These are phyloP conservation scores for Stomorhina lunata DNA, from an alignment of 2,888 invertebrate species.

Conservation along the genomic window DNA sequence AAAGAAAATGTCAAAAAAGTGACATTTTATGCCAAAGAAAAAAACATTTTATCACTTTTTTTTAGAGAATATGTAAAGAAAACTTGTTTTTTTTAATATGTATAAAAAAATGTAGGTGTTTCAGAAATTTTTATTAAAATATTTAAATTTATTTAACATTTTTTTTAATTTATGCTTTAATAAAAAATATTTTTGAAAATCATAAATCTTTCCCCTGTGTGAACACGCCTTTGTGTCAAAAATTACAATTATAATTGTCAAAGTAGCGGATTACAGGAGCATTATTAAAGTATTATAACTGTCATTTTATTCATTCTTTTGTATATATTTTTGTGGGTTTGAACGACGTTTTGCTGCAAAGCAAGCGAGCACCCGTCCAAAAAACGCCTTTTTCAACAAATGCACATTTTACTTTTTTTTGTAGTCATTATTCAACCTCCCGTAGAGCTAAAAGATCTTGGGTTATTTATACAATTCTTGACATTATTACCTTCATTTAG, in stretches of 20 bases:
- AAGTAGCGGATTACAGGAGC: conserved; percentile 63
- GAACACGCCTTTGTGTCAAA: conserved; percentile 48
- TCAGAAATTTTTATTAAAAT: background rate
- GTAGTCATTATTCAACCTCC: conserved; percentile 38
- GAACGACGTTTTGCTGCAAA: conserved; percentile 13
- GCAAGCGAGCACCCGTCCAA: background rate
- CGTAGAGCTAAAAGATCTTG: conserved; percentile 20
- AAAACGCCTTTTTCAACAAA: conserved; percentile 27
- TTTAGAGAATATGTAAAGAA: background rate
- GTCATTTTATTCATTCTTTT: conserved; percentile 20
- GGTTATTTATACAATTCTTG: conserved; percentile 30
- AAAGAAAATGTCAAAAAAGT: background rate
- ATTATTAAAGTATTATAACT: conserved; percentile 54
- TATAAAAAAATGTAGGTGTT: conserved; percentile 26
- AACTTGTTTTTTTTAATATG: background rate
- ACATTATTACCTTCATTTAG: conserved; percentile 40
- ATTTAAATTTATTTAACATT: background rate
- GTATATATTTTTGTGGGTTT: conserved; percentile 22
- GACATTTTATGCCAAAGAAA: background rate
- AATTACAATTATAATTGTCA: conserved; percentile 62
- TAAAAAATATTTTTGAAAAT: conserved; percentile 22
- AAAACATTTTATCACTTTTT: background rate
- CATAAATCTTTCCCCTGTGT: conserved; percentile 33
- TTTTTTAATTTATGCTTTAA: background rate
- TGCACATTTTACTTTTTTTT: background rate